Conservation (phyloP, 2,113 vertebrate species). For the Otolemur garnettii region DNA sequence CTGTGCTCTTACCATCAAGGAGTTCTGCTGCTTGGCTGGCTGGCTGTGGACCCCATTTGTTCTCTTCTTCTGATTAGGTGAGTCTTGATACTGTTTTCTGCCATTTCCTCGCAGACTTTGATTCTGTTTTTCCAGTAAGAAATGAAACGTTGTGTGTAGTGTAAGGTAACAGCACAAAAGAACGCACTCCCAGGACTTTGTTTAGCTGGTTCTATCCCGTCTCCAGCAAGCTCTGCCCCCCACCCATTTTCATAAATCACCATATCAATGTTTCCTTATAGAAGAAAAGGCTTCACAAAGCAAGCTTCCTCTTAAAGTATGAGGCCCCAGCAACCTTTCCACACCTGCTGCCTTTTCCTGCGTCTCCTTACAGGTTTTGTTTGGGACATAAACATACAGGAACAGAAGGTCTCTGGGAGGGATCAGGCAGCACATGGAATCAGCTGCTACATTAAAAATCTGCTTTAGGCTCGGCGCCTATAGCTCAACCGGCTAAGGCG, state of each 20-base stretch:
- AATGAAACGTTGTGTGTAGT: slow-evolving; percentile 59
- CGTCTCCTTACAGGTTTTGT: background rate
- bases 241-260: background rate
- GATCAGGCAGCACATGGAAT: background rate
- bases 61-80: slow-evolving; percentile 92
- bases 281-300: background rate
- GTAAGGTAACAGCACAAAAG: slow-evolving; percentile 20
- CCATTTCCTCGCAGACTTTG: slow-evolving; percentile 90
- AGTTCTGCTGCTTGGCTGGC: slow-evolving; percentile 85
- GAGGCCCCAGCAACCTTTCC: background rate
- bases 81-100: slow-evolving; percentile 93
- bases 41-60: slow-evolving; percentile 89
- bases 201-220: background rate
- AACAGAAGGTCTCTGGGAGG: background rate
- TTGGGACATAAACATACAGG: background rate
- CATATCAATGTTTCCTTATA: background rate
- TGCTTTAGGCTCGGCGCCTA: too few species aligned
- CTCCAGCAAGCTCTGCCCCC: background rate
- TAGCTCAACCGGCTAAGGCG: too few species aligned
- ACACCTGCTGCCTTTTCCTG: background rate
- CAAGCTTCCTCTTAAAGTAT: background rate
- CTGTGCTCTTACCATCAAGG: slow-evolving; percentile 85
- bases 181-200: background rate
- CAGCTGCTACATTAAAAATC: background rate
- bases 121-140: slow-evolving; percentile 85